Conservation (phyloP, 2,888 invertebrate species). For the Athrips mouffetella region DNA sequence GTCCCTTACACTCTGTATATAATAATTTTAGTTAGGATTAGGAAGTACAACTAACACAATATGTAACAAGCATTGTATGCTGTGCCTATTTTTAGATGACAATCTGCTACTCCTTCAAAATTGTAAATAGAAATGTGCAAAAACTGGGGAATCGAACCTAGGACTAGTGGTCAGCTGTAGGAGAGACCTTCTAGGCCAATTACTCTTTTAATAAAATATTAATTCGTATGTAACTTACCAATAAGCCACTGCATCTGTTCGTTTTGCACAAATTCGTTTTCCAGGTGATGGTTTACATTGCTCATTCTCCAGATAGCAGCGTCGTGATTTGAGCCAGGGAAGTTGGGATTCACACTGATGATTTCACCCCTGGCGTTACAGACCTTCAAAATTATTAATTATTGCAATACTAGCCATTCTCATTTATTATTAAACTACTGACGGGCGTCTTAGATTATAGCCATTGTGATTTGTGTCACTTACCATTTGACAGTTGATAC, state of each 20-base stretch:
- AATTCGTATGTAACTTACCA: not conserved
- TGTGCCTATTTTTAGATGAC: too few species aligned
- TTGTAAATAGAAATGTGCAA: too few species aligned
- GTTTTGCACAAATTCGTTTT: not conserved
- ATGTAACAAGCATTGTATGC: too few species aligned
- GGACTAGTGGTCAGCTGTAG: too few species aligned
- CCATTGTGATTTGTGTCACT: not conserved
- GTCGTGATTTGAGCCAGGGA: not conserved
- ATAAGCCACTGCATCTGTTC: not conserved
- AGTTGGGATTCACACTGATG: not conserved
- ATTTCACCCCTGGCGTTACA: not conserved
- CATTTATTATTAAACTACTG: too few species aligned
- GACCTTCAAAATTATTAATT: not conserved
- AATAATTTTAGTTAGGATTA: too few species aligned
- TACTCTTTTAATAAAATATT: not conserved
- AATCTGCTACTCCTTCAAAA: too few species aligned
- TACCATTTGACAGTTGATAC: slow-evolving; percentile 3
- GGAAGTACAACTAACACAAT: too few species aligned
- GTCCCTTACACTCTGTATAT: too few species aligned
- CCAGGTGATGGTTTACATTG: not conserved
- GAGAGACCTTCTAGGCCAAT: too few species aligned
- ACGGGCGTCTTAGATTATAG: not conserved
- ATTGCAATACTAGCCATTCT: too few species aligned
- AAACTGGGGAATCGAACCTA: too few species aligned
- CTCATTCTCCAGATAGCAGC: not conserved